Base-by-base conservation (phyloP, 1,140 invertebrate species). In the Pygmarrhopalites habei region DNA sequence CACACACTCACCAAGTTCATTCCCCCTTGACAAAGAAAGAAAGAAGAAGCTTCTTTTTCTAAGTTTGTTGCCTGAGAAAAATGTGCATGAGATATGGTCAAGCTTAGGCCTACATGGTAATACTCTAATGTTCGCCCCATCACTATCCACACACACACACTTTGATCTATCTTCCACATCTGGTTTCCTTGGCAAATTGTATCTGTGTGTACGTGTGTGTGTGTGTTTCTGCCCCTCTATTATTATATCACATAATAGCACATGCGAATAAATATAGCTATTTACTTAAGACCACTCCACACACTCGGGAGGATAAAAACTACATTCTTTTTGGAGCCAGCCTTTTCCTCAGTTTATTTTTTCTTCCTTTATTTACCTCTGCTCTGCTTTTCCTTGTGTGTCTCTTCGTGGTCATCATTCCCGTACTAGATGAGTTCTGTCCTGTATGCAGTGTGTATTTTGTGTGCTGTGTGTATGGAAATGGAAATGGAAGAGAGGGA, bases 121-220 rank as follows among this genome's bases (percentile, higher is more conserved):
- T 49, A 12, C 46, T 49, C 23, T 12, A n/a, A n/a, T n/a, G n/a
- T n/a, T n/a, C n/a, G n/a, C n/a, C n/a, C n/a, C n/a, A n/a, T n/a
- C n/a, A n/a, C n/a, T n/a, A n/a, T n/a, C n/a, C n/a, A n/a, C n/a
- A n/a, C n/a, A n/a, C n/a, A n/a, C n/a, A 49, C 12, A 21, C 46
- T 12, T 14, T 49, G 46, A 49, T 49, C 46, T 49, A 49, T 49
- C 46, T 49, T 21, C 46, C 10, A 49, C 46, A 49, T 49, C 46
- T 49, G 46, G 46, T 49, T 49, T 49, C 46, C 46, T 49, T 49
- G 19, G 46, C 46, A 49, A 49, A 49, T 39, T 39, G 35, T 49
- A 49, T 49, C 46, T 49, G 12, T 12, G 12, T 10, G 7, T 21
- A 12, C 46, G 23, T 21, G 12, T 12, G 46, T n/a, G n/a, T 49